A percentile compares a stretch with the other conserved stretches of the same genome.
Conservation (phyloP, 2,888 invertebrate species). For the Agrochola macilenta region DNA sequence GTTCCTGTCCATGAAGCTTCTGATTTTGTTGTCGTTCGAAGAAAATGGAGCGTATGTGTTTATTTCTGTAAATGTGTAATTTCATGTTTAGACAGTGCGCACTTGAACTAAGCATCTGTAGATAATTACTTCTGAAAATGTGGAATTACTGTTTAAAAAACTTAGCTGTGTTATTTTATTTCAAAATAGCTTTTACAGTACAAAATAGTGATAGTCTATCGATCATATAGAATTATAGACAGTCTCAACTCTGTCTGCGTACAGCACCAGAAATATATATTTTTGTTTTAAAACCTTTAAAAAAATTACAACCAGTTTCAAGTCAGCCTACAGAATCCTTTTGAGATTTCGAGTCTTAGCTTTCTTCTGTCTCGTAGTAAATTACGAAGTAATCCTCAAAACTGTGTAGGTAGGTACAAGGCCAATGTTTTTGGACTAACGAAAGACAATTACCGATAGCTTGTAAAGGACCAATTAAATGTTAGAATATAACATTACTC, state of each 20-base stretch:
- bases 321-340: slow-evolving; percentile 37
- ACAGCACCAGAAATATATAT: neutral
- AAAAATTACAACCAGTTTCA: slow-evolving; percentile 8
- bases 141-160: too few relatives aligned
- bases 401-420: slow-evolving; percentile 33
- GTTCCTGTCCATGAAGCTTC: neutral
- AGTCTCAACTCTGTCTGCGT: too few relatives aligned
- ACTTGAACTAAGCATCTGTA: too few relatives aligned
- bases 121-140: neutral
- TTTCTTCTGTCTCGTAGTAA: slow-evolving; percentile 48
- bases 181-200: neutral
- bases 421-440: slow-evolving; percentile 49
- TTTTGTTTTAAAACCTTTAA: neutral
- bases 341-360: slow-evolving; percentile 45
- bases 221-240: neutral
- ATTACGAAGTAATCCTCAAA: slow-evolving; percentile 57
- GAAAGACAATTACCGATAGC: slow-evolving; percentile 18
- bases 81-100: neutral
- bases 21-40: neutral
- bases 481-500: slow-evolving; percentile 21
- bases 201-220: too few relatives aligned
- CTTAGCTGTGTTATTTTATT: neutral
- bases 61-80: neutral
- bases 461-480: slow-evolving; percentile 44
- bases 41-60: neutral